Evolutionary conservation across 2,888 invertebrate species (phyloP).

Genomic region (Chymomyza caudatula): DNA sequence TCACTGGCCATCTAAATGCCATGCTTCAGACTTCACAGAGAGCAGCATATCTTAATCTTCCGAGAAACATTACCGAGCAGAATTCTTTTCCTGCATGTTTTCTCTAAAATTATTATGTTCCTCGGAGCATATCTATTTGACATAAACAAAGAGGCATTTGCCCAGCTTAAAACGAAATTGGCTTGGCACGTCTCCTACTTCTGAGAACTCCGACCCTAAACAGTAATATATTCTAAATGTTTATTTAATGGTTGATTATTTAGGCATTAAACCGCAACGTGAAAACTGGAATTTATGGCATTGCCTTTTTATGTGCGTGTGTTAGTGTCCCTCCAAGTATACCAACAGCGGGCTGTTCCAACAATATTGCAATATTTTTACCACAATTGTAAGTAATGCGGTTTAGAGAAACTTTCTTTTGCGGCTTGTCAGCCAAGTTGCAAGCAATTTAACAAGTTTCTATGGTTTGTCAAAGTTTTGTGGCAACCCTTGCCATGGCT

Average conservation of each 20-base stretch:
- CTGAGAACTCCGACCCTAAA: background rate
- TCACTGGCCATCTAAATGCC: too few relatives aligned
- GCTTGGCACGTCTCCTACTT: conserved; percentile 19
- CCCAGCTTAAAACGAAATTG: conserved; percentile 43
- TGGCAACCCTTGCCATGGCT: background rate
- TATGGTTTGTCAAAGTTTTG: background rate
- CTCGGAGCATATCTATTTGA: background rate
- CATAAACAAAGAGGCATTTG: background rate
- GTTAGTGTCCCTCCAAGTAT: too few relatives aligned
- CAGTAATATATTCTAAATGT: conserved; percentile 7
- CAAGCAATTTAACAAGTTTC: background rate
- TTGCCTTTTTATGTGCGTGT: background rate
- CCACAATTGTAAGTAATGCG: background rate
- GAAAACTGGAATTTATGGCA: background rate
- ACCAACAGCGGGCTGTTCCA: too few relatives aligned
- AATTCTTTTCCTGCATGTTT: background rate
- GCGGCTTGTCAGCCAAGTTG: background rate
- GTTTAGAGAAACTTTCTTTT: background rate
- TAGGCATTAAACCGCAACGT: background rate
- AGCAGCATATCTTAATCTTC: too few relatives aligned
- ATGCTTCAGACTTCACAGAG: too few relatives aligned
- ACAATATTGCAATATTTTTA: background rate
- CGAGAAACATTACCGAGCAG: too few relatives aligned
- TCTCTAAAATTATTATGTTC: background rate
- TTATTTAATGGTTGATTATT: conserved; percentile 10